These are phyloP conservation scores for Camelus bactrianus DNA, from an alignment of 2,113 vertebrate species.

Conservation along the genomic window DNA sequence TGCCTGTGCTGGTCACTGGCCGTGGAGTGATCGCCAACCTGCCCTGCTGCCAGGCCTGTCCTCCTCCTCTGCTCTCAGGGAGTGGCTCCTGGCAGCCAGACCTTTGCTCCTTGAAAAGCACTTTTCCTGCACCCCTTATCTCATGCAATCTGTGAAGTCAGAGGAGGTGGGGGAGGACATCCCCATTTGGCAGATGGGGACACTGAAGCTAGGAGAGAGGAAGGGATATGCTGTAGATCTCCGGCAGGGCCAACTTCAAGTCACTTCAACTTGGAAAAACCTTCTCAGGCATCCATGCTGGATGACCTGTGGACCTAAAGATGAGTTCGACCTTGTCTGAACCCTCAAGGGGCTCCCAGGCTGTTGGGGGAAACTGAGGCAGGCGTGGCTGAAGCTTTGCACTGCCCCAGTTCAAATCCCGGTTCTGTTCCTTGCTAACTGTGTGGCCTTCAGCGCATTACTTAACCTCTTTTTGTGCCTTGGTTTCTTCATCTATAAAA, in stretches of 20 bases:
- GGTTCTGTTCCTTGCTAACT: not conserved
- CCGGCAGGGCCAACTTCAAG: not conserved
- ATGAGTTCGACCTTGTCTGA: not conserved
- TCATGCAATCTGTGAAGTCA: not conserved
- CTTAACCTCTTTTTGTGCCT: not conserved
- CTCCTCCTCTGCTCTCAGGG: not conserved
- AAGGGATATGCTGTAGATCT: not conserved
- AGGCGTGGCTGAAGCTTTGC: not conserved
- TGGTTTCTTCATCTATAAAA: constrained; percentile 44
- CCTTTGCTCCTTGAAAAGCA: constrained; percentile 65
- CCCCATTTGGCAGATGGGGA: not conserved
- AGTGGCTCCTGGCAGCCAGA: constrained; percentile 55
- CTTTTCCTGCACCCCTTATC: constrained; percentile 32
- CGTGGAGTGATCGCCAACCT: not conserved
- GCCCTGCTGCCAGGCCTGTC: not conserved
- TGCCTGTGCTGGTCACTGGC: not conserved
- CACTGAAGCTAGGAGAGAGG: not conserved
- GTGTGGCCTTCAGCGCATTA: not conserved
- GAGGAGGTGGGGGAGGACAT: not conserved
- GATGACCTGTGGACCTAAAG: not conserved
- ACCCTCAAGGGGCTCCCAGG: not conserved
- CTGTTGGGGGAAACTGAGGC: not conserved
- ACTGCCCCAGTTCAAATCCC: not conserved
- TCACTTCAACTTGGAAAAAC: not conserved
- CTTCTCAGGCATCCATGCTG: not conserved